phyloP scores from a whole-genome alignment of 1,140 invertebrate genomes.

The Cyclargus thomasi region DNA sequence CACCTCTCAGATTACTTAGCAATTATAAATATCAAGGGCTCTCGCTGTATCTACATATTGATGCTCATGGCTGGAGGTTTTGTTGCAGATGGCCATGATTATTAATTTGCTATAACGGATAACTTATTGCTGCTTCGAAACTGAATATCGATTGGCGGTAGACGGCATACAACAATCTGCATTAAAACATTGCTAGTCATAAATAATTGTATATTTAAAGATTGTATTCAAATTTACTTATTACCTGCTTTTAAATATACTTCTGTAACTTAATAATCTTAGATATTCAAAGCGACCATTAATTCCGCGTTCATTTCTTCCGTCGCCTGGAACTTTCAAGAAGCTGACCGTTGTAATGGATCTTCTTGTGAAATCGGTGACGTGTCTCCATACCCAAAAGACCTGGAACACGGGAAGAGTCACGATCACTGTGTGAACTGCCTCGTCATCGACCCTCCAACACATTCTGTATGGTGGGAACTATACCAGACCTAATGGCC shows the following conservation, averaged over 20 bases:
- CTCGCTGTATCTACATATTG: slow-evolving; percentile 10
- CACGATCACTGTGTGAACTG: slow-evolving; percentile 36
- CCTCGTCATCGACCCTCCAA: slow-evolving; percentile 34
- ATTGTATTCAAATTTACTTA: too few species aligned
- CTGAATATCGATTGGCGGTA: too few species aligned
- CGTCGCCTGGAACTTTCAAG: neutral
- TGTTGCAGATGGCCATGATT: neutral
- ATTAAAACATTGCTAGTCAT: too few species aligned
- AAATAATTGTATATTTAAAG: too few species aligned
- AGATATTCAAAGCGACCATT: too few species aligned
- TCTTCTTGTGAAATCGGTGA: neutral
- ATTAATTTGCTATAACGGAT: too few species aligned
- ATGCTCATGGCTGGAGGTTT: slow-evolving; percentile 7
- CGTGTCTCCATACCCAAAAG: neutral
- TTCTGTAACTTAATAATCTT: too few species aligned
- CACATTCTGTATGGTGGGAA: slow-evolving; percentile 17
- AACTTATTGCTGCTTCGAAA: too few species aligned
- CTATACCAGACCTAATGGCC: slow-evolving; percentile 17
- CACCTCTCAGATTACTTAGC: slow-evolving; percentile 5
- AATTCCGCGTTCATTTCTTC: neutral
- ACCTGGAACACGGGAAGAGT: slow-evolving; percentile 30
- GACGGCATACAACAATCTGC: too few species aligned
- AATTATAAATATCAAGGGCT: slow-evolving; percentile 4
- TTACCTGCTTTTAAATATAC: too few species aligned
- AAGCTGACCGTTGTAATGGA: neutral